Percentiles rank a stretch among this genome's conserved stretches.
Evolutionary conservation across 2,113 vertebrate species (phyloP).

Genomic region (Carettochelys insculpta): DNA sequence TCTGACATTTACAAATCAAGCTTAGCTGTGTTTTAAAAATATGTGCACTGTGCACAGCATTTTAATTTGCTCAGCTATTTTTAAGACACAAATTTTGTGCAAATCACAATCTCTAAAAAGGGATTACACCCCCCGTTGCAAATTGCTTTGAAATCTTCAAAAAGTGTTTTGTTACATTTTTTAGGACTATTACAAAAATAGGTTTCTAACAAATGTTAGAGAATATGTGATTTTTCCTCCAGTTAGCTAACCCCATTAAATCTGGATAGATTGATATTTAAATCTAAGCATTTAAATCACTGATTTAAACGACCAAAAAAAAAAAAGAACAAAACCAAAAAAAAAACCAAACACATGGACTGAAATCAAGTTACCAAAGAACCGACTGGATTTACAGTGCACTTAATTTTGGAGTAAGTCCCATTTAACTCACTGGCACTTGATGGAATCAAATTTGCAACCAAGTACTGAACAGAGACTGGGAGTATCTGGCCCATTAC

Average conservation of each 20-base stretch:
- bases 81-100: fast-evolving
- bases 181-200: background rate
- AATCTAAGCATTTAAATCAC: too few species aligned
- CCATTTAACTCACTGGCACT: too few species aligned
- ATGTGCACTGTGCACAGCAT: background rate
- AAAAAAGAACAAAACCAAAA: too few species aligned
- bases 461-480: too few species aligned
- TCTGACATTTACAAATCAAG: constrained; percentile 4
- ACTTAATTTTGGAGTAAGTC: too few species aligned
- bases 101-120: background rate
- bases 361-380: too few species aligned
- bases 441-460: too few species aligned
- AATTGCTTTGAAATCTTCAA: background rate
- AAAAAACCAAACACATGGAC: too few species aligned
- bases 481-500: too few species aligned
- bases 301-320: too few species aligned
- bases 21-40: background rate
- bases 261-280: too few species aligned
- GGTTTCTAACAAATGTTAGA: background rate
- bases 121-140: background rate
- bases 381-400: too few species aligned
- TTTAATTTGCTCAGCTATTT: background rate
- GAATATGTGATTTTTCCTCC: background rate
- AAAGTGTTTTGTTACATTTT: background rate
- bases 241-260: background rate